Evolutionary conservation across 2,113 vertebrate species (phyloP).

Genomic region (Psettodes erumei): DNA sequence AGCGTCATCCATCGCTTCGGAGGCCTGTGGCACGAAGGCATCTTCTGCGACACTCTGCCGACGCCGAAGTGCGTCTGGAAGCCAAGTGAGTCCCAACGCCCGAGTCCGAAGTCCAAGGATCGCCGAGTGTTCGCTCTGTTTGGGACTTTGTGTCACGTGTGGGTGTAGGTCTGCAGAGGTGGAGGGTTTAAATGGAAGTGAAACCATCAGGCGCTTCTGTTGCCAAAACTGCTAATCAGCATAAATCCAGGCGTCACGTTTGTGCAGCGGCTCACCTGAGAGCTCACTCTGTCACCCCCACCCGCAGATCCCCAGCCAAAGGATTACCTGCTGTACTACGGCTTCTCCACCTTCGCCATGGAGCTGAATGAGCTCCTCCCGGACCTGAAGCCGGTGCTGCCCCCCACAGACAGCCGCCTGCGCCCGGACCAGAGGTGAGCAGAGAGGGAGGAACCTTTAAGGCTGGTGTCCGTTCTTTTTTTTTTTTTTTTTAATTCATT

Average conservation of each 20-base stretch:
- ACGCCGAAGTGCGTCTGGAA: conserved; percentile 90
- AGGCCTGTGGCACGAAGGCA: conserved; percentile 92
- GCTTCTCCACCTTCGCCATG: conserved; percentile 92
- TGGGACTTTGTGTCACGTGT: conserved; percentile 16
- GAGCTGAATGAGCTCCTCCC: conserved; percentile 91
- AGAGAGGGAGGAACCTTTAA: neutral
- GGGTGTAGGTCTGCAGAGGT: neutral
- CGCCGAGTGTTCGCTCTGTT: too few species aligned
- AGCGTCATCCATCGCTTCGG: conserved; percentile 89
- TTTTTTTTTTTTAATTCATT: neutral
- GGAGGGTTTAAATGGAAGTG: neutral
- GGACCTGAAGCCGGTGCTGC: conserved; percentile 85
- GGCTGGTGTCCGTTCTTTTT: neutral
- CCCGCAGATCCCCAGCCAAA: conserved; percentile 85
- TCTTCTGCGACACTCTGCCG: conserved; percentile 87
- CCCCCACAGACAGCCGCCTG: conserved; percentile 89
- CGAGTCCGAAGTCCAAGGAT: too few species aligned
- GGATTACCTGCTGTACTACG: conserved; percentile 87
- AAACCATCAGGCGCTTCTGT: neutral
- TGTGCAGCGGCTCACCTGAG: conserved; percentile 19
- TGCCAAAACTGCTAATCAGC: conserved; percentile 37
- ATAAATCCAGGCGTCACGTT: conserved; percentile 52
- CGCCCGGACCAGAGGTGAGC: conserved; percentile 91
- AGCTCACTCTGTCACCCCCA: conserved; percentile 26
- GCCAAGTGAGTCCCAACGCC: conserved; percentile 87